phyloP scores from a whole-genome alignment of 1,140 invertebrate genomes.

The Camponotus pennsylvanicus region DNA sequence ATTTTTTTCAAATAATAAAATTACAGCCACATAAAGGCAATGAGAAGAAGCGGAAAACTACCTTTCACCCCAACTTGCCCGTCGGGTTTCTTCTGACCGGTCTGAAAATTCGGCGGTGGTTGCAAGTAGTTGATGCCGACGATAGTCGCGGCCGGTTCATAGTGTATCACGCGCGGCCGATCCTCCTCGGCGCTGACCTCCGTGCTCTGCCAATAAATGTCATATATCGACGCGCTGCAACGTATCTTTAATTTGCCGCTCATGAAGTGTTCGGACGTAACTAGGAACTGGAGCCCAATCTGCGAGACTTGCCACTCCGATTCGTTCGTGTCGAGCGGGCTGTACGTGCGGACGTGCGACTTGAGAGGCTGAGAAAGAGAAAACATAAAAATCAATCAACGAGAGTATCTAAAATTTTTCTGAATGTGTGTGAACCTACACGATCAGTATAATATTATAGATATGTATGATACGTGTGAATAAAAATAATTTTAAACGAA shows the following conservation, averaged over 20 bases:
- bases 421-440: background rate
- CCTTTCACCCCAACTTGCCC: slow-evolving; percentile 85
- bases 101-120: slow-evolving; percentile 85
- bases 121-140: slow-evolving; percentile 84
- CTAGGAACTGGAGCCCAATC: slow-evolving; percentile 86
- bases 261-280: slow-evolving; percentile 86
- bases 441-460: too few relatives aligned
- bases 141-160: slow-evolving; percentile 81
- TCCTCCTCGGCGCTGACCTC: slow-evolving; percentile 88
- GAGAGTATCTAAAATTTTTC: background rate
- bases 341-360: slow-evolving; percentile 77
- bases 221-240: slow-evolving; percentile 88
- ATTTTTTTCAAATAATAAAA: background rate
- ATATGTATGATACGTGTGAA: background rate
- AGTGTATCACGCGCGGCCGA: slow-evolving; percentile 78
- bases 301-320: slow-evolving; percentile 80
- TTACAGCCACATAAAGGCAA: too few relatives aligned
- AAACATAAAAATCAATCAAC: slow-evolving; percentile 5
- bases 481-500: slow-evolving; percentile 5
- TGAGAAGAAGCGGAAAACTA: slow-evolving; percentile 54
- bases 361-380: slow-evolving; percentile 73
- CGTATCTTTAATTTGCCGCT: slow-evolving; percentile 88
- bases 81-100: slow-evolving; percentile 84
- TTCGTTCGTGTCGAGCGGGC: slow-evolving; percentile 78
- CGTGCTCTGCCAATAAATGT: slow-evolving; percentile 88